Evolutionary conservation across 1,140 invertebrate genomes (phyloP).

Genomic region (Plodia interpunctella): DNA sequence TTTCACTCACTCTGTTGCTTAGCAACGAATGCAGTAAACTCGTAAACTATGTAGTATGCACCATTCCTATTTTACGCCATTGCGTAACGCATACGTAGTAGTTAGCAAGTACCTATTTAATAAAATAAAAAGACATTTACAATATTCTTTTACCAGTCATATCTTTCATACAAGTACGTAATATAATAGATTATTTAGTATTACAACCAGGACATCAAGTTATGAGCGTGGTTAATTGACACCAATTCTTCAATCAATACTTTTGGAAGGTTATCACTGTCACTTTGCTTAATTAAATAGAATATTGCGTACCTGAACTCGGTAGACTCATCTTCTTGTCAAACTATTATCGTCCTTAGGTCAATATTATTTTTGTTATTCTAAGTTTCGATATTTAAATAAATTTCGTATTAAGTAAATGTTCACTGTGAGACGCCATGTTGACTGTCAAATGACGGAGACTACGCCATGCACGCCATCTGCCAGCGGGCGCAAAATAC

Average conservation of each 20-base stretch:
- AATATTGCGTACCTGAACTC: slow-evolving; percentile 38
- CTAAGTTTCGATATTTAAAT: background rate
- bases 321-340: slow-evolving; percentile 23
- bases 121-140: too few species aligned
- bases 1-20: slow-evolving; percentile 46
- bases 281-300: slow-evolving; percentile 22
- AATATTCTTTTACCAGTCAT: too few species aligned
- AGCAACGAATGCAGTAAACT: slow-evolving; percentile 44
- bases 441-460: slow-evolving; percentile 36
- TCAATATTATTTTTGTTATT: background rate
- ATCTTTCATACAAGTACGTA: too few species aligned
- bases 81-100: slow-evolving; percentile 16
- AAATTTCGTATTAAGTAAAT: slow-evolving; percentile 14
- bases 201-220: slow-evolving; percentile 6
- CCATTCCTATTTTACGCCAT: slow-evolving; percentile 23
- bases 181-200: too few species aligned
- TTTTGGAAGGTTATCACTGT: slow-evolving; percentile 21
- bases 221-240: slow-evolving; percentile 22
- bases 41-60: too few species aligned
- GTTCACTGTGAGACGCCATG: slow-evolving; percentile 49
- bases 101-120: too few species aligned
- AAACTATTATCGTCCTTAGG: slow-evolving; percentile 12
- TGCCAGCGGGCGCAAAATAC: slow-evolving; percentile 34
- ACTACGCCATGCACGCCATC: slow-evolving; percentile 38
- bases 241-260: slow-evolving; percentile 48